These are phyloP conservation scores for Euspilapteryx auroguttella DNA, from an alignment of 2,888 invertebrate species.

Conservation along the genomic window DNA sequence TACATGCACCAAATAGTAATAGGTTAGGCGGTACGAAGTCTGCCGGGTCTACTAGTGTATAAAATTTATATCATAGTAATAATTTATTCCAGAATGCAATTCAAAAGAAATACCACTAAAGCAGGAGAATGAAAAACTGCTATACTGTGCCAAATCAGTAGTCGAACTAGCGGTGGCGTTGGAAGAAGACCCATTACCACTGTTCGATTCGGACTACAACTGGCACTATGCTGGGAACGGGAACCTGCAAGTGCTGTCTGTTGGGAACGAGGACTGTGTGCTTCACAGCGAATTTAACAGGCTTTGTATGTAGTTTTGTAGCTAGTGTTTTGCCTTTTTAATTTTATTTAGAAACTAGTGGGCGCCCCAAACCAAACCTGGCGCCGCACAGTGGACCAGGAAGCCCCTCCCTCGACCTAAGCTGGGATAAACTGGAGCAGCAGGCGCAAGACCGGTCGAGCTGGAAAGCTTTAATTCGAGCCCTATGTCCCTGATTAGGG, in stretches of 20 bases:
- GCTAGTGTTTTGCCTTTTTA: neutral
- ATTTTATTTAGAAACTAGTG: no score
- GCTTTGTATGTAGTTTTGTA: slow-evolving; percentile 4
- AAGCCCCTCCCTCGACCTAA: no score
- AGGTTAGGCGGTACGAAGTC: no score
- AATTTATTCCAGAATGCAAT: neutral
- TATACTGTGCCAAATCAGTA: slow-evolving; percentile 28
- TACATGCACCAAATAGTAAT: no score
- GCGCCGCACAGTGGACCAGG: no score
- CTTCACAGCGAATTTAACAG: slow-evolving; percentile 29
- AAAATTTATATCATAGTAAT: neutral
- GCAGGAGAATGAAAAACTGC: slow-evolving; percentile 25
- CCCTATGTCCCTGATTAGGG: no score
- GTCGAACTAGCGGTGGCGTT: slow-evolving; percentile 31
- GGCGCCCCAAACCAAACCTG: neutral
- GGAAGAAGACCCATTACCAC: slow-evolving; percentile 34
- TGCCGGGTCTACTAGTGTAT: no score
- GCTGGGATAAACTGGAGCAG: no score
- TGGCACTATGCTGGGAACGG: slow-evolving; percentile 52
- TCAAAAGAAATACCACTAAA: slow-evolving; percentile 1
- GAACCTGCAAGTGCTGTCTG: slow-evolving; percentile 24
- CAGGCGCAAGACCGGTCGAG: no score
- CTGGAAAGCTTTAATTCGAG: no score
- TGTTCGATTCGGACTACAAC: slow-evolving; percentile 33
- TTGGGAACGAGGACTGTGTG: slow-evolving; percentile 29